These are phyloP conservation scores for Camptogramma bilineatum DNA, from an alignment of 2,888 invertebrate genomes.

Conservation along the genomic window DNA sequence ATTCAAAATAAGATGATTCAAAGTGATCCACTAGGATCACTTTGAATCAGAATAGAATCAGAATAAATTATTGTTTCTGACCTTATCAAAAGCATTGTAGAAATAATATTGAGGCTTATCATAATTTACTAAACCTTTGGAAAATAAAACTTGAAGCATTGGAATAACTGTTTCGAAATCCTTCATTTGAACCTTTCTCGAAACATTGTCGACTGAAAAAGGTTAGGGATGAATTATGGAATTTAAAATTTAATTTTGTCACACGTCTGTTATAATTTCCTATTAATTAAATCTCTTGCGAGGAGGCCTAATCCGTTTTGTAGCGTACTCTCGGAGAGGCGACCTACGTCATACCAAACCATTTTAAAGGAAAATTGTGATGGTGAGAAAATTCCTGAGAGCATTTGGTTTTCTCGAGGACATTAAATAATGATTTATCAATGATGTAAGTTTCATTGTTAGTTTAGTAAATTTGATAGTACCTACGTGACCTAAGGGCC, in stretches of 20 bases:
- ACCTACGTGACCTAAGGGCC: not conserved
- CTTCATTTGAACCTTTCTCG: not conserved
- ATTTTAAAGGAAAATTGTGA: slow-evolving; percentile 58
- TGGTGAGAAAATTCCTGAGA: not conserved
- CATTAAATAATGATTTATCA: too few relatives aligned
- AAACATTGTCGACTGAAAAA: slow-evolving; percentile 26
- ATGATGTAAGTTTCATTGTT: too few relatives aligned
- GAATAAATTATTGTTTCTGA: not conserved
- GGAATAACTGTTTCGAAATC: not conserved
- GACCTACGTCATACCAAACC: slow-evolving; percentile 56
- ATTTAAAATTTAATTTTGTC: slow-evolving; percentile 50
- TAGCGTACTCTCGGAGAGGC: slow-evolving; percentile 61
- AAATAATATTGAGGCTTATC: not conserved
- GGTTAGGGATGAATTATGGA: slow-evolving; percentile 33
- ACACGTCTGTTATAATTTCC: slow-evolving; percentile 57
- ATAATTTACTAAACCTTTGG: not conserved
- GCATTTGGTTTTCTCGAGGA: not conserved
- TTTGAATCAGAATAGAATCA: too few relatives aligned
- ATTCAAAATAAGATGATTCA: too few relatives aligned
- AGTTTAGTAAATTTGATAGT: too few relatives aligned
- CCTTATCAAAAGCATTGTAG: not conserved
- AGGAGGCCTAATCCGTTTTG: slow-evolving; percentile 65
- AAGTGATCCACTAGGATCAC: too few relatives aligned
- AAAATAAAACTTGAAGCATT: not conserved
- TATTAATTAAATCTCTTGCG: slow-evolving; percentile 64